Percentiles rank a stretch among this genome's conserved stretches.
Evolutionary conservation across 2,113 vertebrate species (phyloP).

Genomic region (Himantopus leucocephalus): DNA sequence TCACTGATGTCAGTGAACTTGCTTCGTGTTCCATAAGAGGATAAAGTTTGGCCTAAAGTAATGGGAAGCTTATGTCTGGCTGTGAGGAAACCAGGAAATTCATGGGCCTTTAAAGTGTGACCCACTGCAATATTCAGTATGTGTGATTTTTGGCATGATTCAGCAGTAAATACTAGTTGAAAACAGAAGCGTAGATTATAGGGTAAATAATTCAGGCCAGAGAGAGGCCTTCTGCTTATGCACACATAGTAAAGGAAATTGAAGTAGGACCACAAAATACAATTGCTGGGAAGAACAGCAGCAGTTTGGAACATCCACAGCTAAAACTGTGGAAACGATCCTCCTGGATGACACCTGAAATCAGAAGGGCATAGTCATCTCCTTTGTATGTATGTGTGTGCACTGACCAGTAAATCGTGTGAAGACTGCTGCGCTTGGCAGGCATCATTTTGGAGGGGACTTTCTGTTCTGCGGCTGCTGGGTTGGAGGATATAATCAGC

Average conservation of each 20-base stretch:
- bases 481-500: background rate
- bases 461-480: background rate
- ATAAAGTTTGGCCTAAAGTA: background rate
- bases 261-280: background rate
- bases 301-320: background rate
- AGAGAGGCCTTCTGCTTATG: background rate
- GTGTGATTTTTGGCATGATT: conserved; percentile 57
- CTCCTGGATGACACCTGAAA: background rate
- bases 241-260: conserved; percentile 4
- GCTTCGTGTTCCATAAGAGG: background rate
- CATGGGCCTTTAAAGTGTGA: conserved; percentile 30
- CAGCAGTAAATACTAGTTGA: conserved; percentile 41
- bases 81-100: conserved; percentile 21
- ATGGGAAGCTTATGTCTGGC: conserved; percentile 36
- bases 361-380: background rate
- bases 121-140: conserved; percentile 4
- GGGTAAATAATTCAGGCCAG: conserved; percentile 33
- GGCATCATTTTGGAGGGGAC: background rate
- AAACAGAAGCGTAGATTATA: conserved; percentile 53
- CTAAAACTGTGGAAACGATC: background rate
- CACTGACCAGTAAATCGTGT: background rate
- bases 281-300: conserved; percentile 3
- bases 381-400: background rate
- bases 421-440: background rate
- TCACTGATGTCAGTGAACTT: background rate